Evolutionary conservation across 1,140 invertebrate genomes (phyloP), one percentile per base, ranked within the genome.

Genomic region (Plodia interpunctella): DNA sequence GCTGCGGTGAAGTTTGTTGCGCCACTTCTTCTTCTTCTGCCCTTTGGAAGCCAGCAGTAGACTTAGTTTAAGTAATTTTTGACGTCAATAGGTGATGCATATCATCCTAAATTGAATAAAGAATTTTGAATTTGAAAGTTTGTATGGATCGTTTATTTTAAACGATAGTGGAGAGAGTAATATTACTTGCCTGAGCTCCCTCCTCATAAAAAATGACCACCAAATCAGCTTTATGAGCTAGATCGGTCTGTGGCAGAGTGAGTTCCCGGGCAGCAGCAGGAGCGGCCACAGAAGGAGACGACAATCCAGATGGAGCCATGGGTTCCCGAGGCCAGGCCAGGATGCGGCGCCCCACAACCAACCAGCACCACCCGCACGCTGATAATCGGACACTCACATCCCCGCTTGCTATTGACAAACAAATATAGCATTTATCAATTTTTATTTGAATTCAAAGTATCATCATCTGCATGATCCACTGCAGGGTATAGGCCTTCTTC

Each of bases 181-280:
- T n/a, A n/a, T n/a, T n/a, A n/a, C n/a, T 25, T 25, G 93, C 92
- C 83, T 95, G 94, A 60, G 92, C 92, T 11, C 93, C 93, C 62
- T 91, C 88, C 4, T 91, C 90, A 50, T 94, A 90, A 79, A 97
- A 96, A 6, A 98, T 92, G 64, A 93, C 93, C 5, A 98, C 95
- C 21, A 98, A 91, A 60, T 96, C 94, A n/a, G 97, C 96, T 82
- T 95, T 94, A 81, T 98, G 97, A 1, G 95, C 95, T 13, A 98
- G 90, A 85, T 98, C 97, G 80, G 96, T 98, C 53, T 97, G 96
- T 0, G 97, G 97, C 13, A 99, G 81, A 2, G 94, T 94, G 2
- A 99, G 86, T 80, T 98, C 97, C n/a, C 77, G 64, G 0, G 84
- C 80, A 3, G 77, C 71, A 4, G 67, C 60, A 0, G 74, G 62